Percentiles rank a stretch among this genome's conserved stretches.
These are phyloP conservation scores for Corythoichthys haematopterus DNA, from an alignment of 2,113 vertebrate genomes.

Conservation along the genomic window DNA sequence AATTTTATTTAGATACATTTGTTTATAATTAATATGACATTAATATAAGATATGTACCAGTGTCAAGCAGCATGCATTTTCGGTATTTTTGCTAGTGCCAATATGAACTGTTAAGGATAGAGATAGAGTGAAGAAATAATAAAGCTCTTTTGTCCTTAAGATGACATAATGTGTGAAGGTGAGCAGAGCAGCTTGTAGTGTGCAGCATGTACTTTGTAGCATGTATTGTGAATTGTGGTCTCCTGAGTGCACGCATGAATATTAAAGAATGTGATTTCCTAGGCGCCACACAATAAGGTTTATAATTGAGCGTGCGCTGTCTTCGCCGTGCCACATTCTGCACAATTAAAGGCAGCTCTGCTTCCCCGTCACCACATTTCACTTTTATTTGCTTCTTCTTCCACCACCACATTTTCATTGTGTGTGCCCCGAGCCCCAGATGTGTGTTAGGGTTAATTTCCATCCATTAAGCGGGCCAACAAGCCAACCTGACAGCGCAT, in stretches of 20 bases:
- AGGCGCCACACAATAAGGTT: not conserved
- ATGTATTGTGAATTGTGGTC: not conserved
- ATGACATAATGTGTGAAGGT: not conserved
- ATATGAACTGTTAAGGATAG: not conserved
- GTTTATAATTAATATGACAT: not conserved
- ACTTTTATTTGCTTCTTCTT: not conserved
- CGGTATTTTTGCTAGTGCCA: not conserved
- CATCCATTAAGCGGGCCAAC: not conserved
- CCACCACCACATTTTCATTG: not conserved
- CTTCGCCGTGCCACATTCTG: slow-evolving; percentile 3
- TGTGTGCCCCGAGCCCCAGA: not conserved
- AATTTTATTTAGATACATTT: not conserved
- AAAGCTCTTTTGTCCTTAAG: not conserved
- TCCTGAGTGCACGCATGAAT: not conserved
- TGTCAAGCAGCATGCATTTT: not conserved
- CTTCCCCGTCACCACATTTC: not conserved
- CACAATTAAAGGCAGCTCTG: slow-evolving; percentile 6
- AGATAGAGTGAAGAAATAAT: too few relatives aligned
- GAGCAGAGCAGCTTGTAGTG: not conserved
- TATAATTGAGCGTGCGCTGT: slow-evolving; percentile 8
- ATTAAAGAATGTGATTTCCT: slow-evolving; percentile 2
- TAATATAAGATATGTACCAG: not conserved
- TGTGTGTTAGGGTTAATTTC: slow-evolving; percentile 3
- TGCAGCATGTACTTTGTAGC: too few relatives aligned
- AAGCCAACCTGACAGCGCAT: slow-evolving; percentile 1